Conservation (phyloP, 1,140 invertebrate genomes). For the Bradynema listronoti region DNA sequence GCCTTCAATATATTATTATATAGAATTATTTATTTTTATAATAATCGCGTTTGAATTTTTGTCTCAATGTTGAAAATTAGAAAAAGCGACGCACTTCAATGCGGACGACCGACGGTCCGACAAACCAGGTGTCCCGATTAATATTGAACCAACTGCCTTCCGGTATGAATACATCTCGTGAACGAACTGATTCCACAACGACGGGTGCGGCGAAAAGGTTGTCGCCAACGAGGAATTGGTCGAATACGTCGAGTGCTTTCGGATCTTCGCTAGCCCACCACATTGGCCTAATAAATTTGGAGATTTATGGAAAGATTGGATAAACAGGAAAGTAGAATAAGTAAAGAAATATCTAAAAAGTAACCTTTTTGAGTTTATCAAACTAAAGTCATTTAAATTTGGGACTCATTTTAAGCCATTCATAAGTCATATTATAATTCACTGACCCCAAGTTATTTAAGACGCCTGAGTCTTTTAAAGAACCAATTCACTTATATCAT, state of each 20-base stretch:
- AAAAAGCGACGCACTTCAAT: neutral
- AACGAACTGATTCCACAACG: slow-evolving; percentile 48
- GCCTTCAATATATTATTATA: too few species aligned
- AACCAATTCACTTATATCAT: too few species aligned
- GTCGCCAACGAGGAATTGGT: slow-evolving; percentile 60
- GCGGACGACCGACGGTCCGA: neutral
- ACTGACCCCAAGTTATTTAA: neutral
- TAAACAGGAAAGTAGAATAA: too few species aligned
- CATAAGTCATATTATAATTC: slow-evolving; percentile 6
- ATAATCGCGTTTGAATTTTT: too few species aligned
- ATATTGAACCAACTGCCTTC: slow-evolving; percentile 32
- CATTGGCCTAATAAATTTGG: slow-evolving; percentile 38
- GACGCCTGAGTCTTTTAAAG: too few species aligned
- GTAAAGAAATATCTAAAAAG: neutral
- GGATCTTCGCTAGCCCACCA: slow-evolving; percentile 33
- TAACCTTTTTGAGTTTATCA: neutral
- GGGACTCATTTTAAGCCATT: neutral
- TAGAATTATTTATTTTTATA: too few species aligned
- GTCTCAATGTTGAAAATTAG: neutral
- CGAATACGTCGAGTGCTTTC: slow-evolving; percentile 31
- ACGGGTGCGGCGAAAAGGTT: slow-evolving; percentile 58
- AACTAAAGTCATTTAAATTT: neutral
- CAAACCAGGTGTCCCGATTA: slow-evolving; percentile 11
- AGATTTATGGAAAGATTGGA: too few species aligned
- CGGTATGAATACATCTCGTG: slow-evolving; percentile 57